These are phyloP conservation scores for Rhopalosiphum maidis DNA, from an alignment of 1,140 invertebrate species.

Conservation along the genomic window DNA sequence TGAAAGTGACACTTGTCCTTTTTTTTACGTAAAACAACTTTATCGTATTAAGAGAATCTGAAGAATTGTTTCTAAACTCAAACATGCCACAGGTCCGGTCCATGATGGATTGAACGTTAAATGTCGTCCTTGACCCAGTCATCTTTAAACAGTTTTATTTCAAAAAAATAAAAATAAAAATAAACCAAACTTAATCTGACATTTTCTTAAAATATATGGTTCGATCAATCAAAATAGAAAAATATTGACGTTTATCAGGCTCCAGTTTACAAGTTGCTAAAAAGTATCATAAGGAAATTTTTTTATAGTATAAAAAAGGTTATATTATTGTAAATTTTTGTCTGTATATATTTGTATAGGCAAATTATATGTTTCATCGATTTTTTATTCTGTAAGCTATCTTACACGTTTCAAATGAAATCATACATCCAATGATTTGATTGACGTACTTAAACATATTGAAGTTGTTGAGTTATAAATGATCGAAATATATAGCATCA, in stretches of 20 bases:
- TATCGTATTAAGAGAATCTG: not conserved
- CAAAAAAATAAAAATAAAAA: not conserved
- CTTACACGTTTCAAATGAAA: not conserved
- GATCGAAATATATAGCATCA: not conserved
- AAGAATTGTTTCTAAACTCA: constrained; percentile 35
- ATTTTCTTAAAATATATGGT: not conserved
- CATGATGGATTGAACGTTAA: constrained; percentile 28
- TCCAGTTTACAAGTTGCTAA: not conserved
- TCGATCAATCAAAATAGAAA: constrained; percentile 17
- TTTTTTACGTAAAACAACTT: not conserved
- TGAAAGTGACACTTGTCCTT: not conserved
- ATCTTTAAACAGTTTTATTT: not conserved
- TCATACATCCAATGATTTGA: not conserved
- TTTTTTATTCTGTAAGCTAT: not conserved
- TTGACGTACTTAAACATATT: not conserved
- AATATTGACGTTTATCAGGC: not conserved
- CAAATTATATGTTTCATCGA: not conserved
- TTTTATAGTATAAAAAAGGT: not conserved
- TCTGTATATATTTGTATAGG: not conserved
- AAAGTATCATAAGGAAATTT: not conserved
- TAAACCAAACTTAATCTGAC: not conserved
- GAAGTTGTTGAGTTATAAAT: not conserved
- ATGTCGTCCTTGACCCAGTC: constrained; percentile 19
- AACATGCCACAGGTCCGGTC: constrained; percentile 7
- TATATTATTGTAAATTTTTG: not conserved